A percentile compares a stretch with the other conserved stretches of the same genome.
phyloP scores from a whole-genome alignment of 2,888 invertebrate species.

The Callosobruchus maculatus region DNA sequence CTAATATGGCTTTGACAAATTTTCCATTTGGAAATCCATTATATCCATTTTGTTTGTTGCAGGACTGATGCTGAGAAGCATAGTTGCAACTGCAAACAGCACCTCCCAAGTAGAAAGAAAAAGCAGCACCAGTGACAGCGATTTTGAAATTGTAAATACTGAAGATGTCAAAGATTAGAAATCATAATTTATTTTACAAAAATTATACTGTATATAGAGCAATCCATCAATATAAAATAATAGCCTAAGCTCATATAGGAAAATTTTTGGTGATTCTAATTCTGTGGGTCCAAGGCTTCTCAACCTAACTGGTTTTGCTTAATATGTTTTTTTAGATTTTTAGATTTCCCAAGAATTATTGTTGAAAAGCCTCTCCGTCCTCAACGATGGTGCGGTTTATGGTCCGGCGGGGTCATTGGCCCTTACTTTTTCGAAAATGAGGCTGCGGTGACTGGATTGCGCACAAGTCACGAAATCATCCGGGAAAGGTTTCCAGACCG shows the following conservation, averaged over 20 bases:
- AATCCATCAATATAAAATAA: not conserved
- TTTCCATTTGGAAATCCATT: constrained; percentile 1
- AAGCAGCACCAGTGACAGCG: constrained; percentile 40
- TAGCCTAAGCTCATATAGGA: not conserved
- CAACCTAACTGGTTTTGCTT: no score
- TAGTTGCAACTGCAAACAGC: constrained; percentile 21
- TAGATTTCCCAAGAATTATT: no score
- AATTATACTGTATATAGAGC: not conserved
- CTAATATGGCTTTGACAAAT: not conserved
- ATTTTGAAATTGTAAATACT: constrained; percentile 43
- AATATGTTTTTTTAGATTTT: no score
- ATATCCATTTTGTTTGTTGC: not conserved
- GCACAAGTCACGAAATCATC: no score
- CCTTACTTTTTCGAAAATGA: no score
- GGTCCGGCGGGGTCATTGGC: no score
- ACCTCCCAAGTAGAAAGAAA: constrained; percentile 15
- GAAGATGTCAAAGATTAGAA: constrained; percentile 29
- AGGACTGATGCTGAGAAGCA: constrained; percentile 2
- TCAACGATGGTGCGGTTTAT: no score
- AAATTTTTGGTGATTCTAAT: no score
- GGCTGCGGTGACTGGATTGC: no score
- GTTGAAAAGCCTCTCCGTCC: no score
- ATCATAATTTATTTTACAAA: not conserved
- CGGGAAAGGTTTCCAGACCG: no score
- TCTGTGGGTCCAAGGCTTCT: no score